Conservation (phyloP, 2,888 invertebrate genomes). For the Aporophyla lueneburgensis region DNA sequence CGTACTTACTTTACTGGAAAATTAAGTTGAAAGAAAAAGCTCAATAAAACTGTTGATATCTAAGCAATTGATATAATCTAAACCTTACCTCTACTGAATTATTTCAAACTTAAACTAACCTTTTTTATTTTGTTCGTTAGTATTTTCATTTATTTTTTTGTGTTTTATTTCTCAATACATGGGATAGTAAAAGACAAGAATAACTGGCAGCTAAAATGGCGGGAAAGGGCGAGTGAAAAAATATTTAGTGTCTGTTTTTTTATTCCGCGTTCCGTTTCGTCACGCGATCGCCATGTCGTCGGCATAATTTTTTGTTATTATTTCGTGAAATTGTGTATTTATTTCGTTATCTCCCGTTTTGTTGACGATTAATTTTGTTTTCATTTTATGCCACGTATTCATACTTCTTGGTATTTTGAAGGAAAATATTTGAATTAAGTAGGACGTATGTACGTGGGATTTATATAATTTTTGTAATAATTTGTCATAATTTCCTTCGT, state of each 20-base stretch:
- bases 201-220: slow-evolving; percentile 52
- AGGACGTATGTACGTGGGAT: too few relatives aligned
- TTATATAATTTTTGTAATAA: background rate
- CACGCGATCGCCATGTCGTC: slow-evolving; percentile 70
- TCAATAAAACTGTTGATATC: background rate
- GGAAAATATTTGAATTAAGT: slow-evolving; percentile 53
- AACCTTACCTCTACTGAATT: background rate
- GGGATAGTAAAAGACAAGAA: background rate
- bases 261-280: slow-evolving; percentile 67
- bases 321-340: slow-evolving; percentile 65
- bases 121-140: background rate
- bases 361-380: slow-evolving; percentile 67
- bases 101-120: background rate
- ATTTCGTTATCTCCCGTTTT: slow-evolving; percentile 66
- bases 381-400: slow-evolving; percentile 48
- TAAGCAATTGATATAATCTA: background rate
- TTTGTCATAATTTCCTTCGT: background rate
- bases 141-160: background rate
- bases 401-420: slow-evolving; percentile 45
- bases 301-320: slow-evolving; percentile 64
- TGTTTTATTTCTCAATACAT: background rate
- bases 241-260: slow-evolving; percentile 59
- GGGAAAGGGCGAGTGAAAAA: slow-evolving; percentile 60
- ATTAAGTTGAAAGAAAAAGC: background rate
- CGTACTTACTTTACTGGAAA: background rate